phyloP scores from a whole-genome alignment of 2,888 invertebrate species.

The Charanyca ferruginea region DNA sequence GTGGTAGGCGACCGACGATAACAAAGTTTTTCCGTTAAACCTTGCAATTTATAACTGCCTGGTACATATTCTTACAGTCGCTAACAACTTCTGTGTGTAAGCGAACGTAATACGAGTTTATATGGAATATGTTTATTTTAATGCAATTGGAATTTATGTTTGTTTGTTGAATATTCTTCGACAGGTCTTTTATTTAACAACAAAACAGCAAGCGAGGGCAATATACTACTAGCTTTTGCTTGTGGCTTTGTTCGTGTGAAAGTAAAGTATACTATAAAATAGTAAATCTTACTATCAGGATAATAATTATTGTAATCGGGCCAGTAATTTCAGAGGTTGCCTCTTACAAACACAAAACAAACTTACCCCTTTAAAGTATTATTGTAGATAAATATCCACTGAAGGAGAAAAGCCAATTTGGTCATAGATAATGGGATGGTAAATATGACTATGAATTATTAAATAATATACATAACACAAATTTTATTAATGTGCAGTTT shows the following conservation, averaged over 20 bases:
- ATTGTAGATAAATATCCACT: neutral
- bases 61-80: constrained; percentile 52
- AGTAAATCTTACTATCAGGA: too few species aligned
- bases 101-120: constrained; percentile 29
- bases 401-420: neutral
- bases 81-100: constrained; percentile 51
- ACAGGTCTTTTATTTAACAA: neutral
- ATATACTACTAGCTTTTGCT: too few species aligned
- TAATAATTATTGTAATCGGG: too few species aligned
- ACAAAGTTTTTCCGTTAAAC: constrained; percentile 76
- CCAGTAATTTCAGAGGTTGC: too few species aligned
- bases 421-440: neutral
- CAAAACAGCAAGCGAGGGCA: too few species aligned
- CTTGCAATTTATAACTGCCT: constrained; percentile 73
- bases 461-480: neutral
- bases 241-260: too few species aligned
- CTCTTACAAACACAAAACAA: too few species aligned
- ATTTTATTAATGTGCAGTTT: constrained; percentile 14
- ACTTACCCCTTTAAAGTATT: too few species aligned
- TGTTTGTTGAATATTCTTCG: neutral
- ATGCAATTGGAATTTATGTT: neutral
- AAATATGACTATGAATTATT: constrained; percentile 10
- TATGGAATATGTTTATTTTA: constrained; percentile 24
- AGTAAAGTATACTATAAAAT: too few species aligned
- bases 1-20: constrained; percentile 68